Base-by-base conservation (phyloP, 2,113 vertebrate genomes). In the Semnornis frantzii region DNA sequence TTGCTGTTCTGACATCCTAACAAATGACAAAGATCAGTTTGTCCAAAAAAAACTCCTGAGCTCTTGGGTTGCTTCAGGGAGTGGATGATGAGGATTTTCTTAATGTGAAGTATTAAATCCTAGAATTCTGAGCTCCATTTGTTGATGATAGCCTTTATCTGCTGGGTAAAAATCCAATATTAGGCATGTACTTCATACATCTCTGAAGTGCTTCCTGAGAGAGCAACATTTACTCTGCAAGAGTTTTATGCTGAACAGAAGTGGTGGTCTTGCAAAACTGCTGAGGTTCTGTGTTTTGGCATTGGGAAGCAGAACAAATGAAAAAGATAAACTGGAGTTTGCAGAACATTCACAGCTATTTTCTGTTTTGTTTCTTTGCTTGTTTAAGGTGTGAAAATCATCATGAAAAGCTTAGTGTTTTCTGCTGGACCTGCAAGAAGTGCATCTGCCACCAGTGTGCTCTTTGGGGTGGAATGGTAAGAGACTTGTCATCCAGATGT, bases 391-490 rank as follows among this genome's bases (percentile, higher is more conserved):
- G 99, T 98, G 99, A 99, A 96, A 99, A 99, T 97, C 99, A 99
- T 94, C 99, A 98, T 48, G 99, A 99, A 97, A 99, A 99, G 93
- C 98, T 99, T 84, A 99, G 99, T 78, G 99, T 99, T 28, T 99
- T 99, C 98, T 99, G 99, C 95, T 99, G 99, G 99, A 99, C 99
- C 63, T 99, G 99, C 96, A 99, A 99, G 97, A 99, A 99, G 90
- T 99, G 99, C 90, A 99, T 99, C 97, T 99, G 99, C 91, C 99
- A 99, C 96, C 99, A 99, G 96, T 99, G 99, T 97, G 99, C 99
- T 1, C 99, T 99, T 46, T 99, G 99, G 99, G 99, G 99, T 88
- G 99, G 99, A 95, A 99, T 99, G 99, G 99, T 99, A 96, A 98
- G 96, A 89, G 54, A 5, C 6, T 63, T 81, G 8, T 5, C 34